Conservation (phyloP, 2,113 vertebrate genomes). For the Vimba vimba region DNA sequence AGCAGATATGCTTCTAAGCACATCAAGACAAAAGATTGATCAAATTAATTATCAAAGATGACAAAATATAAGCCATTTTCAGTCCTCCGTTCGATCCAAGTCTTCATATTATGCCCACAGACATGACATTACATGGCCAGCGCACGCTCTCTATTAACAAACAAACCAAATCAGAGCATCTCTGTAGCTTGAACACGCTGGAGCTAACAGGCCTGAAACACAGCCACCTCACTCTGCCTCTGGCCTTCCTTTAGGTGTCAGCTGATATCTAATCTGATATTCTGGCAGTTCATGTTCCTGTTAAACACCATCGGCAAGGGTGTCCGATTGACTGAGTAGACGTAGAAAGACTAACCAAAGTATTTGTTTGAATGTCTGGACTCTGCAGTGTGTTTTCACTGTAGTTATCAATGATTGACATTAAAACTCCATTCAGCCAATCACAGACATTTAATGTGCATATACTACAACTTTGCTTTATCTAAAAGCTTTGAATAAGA, state of each 20-base stretch:
- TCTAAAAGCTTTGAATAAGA: too few species aligned
- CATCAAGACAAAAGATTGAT: not conserved
- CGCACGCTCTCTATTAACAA: not conserved
- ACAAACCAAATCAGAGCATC: not conserved
- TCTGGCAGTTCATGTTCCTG: conserved; percentile 10
- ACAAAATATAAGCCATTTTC: not conserved
- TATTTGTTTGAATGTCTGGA: not conserved
- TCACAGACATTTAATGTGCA: not conserved
- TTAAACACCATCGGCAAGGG: conserved; percentile 13
- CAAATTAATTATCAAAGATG: not conserved
- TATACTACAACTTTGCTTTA: too few species aligned
- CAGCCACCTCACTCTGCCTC: not conserved
- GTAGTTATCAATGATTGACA: not conserved
- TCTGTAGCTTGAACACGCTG: not conserved
- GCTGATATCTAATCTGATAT: conserved; percentile 23
- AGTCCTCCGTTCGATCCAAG: not conserved
- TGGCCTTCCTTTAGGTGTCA: conserved; percentile 6
- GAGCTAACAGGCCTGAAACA: not conserved
- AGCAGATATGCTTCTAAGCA: not conserved
- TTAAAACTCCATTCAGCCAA: not conserved
- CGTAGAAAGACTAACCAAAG: not conserved
- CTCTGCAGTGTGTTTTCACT: not conserved
- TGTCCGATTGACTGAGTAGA: not conserved
- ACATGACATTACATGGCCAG: not conserved
- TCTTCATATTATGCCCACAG: not conserved